Conservation (phyloP, 2,797 vertebrate genomes). For the Natrix natrix region DNA sequence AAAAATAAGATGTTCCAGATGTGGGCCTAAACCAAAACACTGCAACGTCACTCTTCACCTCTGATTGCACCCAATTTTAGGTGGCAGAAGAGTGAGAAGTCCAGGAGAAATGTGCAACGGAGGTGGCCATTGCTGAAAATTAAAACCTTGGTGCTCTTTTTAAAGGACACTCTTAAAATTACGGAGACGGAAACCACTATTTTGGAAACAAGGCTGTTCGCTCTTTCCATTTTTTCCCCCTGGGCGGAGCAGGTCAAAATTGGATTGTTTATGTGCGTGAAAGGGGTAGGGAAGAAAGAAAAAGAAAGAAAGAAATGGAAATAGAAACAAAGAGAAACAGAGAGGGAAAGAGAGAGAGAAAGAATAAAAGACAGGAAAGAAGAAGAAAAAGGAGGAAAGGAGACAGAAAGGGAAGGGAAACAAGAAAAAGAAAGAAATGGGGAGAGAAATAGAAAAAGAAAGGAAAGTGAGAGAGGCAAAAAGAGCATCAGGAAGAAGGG, state of each 20-base stretch:
- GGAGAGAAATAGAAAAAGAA: not conserved
- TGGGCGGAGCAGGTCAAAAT: not conserved
- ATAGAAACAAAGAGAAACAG: not conserved
- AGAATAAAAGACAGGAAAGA: not conserved
- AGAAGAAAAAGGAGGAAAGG: not conserved
- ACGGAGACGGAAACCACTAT: not conserved
- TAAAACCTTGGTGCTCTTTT: not conserved
- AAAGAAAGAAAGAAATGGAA: not conserved
- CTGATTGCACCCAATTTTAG: constrained; percentile 2
- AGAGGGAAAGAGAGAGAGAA: not conserved
- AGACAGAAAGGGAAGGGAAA: not conserved
- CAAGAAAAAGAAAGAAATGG: not conserved
- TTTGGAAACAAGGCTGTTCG: not conserved
- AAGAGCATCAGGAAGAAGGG: not conserved
- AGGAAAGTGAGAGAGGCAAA: too few species aligned
- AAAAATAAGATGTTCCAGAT: not conserved
- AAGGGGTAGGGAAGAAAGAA: not conserved
- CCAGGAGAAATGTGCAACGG: not conserved
- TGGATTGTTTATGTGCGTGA: not conserved
- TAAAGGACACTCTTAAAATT: constrained; percentile 4
- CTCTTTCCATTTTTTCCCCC: too few species aligned
- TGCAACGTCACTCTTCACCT: not conserved
- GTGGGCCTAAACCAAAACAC: not conserved
- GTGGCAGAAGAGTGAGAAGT: not conserved
- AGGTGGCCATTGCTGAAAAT: not conserved